phyloP scores from a whole-genome alignment of 2,113 vertebrate genomes.

The Macrotus californicus region DNA sequence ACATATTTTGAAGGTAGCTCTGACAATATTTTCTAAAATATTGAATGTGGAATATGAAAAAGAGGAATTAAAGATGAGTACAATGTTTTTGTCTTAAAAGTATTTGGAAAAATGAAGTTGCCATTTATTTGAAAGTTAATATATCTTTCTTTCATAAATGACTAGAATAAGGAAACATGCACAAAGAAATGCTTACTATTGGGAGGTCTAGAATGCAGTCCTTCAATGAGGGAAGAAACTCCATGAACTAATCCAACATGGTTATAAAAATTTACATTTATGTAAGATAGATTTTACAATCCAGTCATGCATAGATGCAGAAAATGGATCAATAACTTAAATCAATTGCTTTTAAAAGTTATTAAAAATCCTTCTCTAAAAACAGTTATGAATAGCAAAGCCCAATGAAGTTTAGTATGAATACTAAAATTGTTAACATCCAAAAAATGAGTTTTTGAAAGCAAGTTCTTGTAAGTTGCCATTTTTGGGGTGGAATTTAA shows the following conservation, averaged over 20 bases:
- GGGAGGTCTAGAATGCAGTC: not conserved
- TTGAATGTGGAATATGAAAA: not conserved
- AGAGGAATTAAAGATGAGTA: not conserved
- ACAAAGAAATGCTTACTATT: not conserved
- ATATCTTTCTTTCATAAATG: not conserved
- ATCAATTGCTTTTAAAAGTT: not conserved
- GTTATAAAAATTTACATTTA: not conserved
- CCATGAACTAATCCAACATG: not conserved
- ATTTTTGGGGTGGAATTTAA: not conserved
- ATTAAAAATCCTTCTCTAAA: conserved; percentile 10
- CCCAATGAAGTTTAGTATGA: not conserved
- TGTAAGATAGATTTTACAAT: not conserved
- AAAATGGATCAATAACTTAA: not conserved
- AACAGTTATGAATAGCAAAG: not conserved
- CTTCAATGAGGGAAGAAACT: not conserved
- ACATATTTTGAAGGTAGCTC: not conserved
- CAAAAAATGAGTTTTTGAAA: not conserved
- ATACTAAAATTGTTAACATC: not conserved
- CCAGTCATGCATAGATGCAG: not conserved
- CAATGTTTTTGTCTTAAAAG: not conserved
- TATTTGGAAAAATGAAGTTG: not conserved
- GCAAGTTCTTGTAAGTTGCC: not conserved
- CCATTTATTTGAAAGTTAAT: not conserved
- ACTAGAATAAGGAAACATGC: not conserved
- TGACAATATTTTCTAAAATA: not conserved